phyloP scores from a whole-genome alignment of 2,888 invertebrate genomes.

The Notodonta dromedarius region DNA sequence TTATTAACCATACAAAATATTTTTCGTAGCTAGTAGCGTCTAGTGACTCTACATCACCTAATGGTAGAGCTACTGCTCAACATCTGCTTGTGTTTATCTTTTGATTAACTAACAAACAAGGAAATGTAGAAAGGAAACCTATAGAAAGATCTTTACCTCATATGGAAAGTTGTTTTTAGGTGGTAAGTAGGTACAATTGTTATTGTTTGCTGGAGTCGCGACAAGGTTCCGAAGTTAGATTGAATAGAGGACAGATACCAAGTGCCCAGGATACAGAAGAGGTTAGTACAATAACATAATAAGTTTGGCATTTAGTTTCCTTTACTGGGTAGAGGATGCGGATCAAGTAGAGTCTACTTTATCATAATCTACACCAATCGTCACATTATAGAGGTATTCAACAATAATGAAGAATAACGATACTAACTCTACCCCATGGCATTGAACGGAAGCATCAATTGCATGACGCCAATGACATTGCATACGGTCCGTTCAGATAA shows the following conservation, averaged over 20 bases:
- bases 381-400: conserved; percentile 4
- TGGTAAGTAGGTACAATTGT: neutral
- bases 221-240: too few species aligned
- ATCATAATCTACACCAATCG: neutral
- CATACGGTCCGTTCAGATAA: neutral
- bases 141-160: neutral
- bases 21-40: too few species aligned
- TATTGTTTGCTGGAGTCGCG: neutral
- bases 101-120: too few species aligned
- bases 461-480: conserved; percentile 3
- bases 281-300: too few species aligned
- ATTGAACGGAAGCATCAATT: conserved; percentile 8
- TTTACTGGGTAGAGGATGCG: too few species aligned
- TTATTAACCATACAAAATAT: too few species aligned
- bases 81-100: neutral
- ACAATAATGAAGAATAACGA: conserved; percentile 3
- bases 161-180: neutral
- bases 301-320: too few species aligned
- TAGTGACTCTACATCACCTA: too few species aligned
- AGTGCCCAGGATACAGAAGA: too few species aligned
- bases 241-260: too few species aligned
- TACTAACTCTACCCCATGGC: neutral
- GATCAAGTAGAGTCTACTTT: too few species aligned
- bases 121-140: conserved; percentile 4
- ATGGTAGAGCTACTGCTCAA: too few species aligned